phyloP scores from a whole-genome alignment of 2,113 vertebrate genomes.

The Helogale parvula region DNA sequence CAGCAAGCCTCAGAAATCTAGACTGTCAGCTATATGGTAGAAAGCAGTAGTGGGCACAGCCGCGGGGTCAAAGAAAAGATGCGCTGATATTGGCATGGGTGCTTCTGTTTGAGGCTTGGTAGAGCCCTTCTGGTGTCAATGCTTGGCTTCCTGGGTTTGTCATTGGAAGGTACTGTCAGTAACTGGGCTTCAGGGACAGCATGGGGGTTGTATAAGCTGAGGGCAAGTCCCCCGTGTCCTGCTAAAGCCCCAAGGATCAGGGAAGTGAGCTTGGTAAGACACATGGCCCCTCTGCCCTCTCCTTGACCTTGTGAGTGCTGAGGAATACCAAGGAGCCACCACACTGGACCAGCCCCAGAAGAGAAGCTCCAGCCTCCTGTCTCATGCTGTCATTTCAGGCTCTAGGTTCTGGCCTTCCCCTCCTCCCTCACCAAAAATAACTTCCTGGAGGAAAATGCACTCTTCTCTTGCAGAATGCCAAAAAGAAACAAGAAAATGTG shows the following conservation, averaged over 20 bases:
- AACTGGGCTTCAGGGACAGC: not conserved
- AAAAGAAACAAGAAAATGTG: not conserved
- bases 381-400: not conserved
- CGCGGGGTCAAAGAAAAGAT: not conserved
- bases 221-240: not conserved
- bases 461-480: not conserved
- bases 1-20: not conserved
- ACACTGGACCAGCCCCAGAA: not conserved
- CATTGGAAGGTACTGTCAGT: not conserved
- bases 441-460: not conserved
- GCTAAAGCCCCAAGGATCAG: not conserved
- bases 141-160: not conserved
- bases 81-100: too few relatives aligned
- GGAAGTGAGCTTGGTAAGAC: not conserved
- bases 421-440: not conserved
- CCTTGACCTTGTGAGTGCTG: not conserved
- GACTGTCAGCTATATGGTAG: not conserved
- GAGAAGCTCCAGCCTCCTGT: not conserved
- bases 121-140: not conserved
- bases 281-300: not conserved
- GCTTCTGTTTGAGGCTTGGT: not conserved
- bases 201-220: not conserved
- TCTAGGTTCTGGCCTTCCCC: not conserved
- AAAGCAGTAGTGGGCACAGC: not conserved
- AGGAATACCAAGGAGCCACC: not conserved